These are phyloP conservation scores for Suncus etruscus DNA, from an alignment of 2,113 vertebrate genomes.

Conservation along the genomic window DNA sequence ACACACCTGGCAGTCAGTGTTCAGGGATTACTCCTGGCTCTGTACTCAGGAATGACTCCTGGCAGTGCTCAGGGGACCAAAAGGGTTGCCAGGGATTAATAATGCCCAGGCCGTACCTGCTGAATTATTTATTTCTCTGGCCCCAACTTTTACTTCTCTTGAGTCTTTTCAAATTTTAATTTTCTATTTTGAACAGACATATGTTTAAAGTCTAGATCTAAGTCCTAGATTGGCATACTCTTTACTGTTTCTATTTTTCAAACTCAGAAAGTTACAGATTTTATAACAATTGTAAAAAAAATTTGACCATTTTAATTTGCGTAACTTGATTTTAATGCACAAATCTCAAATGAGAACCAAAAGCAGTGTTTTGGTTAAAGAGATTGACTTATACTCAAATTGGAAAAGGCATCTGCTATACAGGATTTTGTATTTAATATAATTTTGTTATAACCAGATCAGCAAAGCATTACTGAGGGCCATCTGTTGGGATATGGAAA, in stretches of 20 bases:
- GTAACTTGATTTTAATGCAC: conserved; percentile 65
- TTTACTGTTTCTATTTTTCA: conserved; percentile 1
- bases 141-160: conserved; percentile 3
- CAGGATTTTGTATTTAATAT: conserved; percentile 80
- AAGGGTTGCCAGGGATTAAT: no score
- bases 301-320: conserved; percentile 61
- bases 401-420: conserved; percentile 78
- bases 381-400: conserved; percentile 78
- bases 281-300: conserved; percentile 65
- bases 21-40: no score
- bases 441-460: conserved; percentile 82
- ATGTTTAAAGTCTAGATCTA: conserved; percentile 10
- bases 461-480: conserved; percentile 77
- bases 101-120: no score
- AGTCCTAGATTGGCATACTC: conserved; percentile 5
- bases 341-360: conserved; percentile 61
- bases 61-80: no score
- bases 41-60: no score
- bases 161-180: conserved; percentile 51
- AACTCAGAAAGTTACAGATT: conserved; percentile 63
- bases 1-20: no score
- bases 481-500: conserved; percentile 82
- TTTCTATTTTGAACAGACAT: conserved; percentile 62
- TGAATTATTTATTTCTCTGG: no score
- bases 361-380: conserved; percentile 77